Evolutionary conservation across 2,797 vertebrate genomes (phyloP).

Genomic region (Fistularia tabacaria): DNA sequence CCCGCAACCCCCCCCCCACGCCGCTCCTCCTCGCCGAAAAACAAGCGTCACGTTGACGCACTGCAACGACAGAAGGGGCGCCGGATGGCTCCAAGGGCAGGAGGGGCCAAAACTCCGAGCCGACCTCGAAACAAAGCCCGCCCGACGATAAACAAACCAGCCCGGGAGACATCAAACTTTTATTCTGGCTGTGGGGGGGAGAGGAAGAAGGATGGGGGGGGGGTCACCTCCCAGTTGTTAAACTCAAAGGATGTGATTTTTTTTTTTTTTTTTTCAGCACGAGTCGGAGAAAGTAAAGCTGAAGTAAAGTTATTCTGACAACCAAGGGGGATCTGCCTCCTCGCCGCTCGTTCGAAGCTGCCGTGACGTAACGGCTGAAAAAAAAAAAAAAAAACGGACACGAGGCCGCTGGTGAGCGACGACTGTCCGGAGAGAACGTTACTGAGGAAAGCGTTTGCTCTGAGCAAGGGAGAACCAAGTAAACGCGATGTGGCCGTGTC

Average conservation of each 20-base stretch:
- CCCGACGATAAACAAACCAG: neutral
- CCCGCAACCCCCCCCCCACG: too few relatives aligned
- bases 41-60: too few relatives aligned
- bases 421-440: too few relatives aligned
- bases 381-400: too few relatives aligned
- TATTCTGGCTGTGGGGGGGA: neutral
- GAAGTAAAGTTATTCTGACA: constrained; percentile 1
- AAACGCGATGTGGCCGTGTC: too few relatives aligned
- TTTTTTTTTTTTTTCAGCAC: neutral
- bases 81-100: constrained; percentile 35
- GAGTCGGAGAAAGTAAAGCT: neutral
- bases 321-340: neutral
- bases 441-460: too few relatives aligned
- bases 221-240: too few relatives aligned
- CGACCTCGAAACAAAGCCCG: constrained; percentile 11
- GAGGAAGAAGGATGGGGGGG: too few relatives aligned
- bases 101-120: constrained; percentile 39
- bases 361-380: too few relatives aligned
- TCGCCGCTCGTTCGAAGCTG: neutral
- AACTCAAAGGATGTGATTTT: neutral
- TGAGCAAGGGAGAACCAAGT: too few relatives aligned
- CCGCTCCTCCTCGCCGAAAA: too few relatives aligned
- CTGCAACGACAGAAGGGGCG: constrained; percentile 3
- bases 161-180: constrained; percentile 9
- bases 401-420: too few relatives aligned